Evolutionary conservation across 2,888 invertebrate species (phyloP).

Genomic region (Drosophila rellima): DNA sequence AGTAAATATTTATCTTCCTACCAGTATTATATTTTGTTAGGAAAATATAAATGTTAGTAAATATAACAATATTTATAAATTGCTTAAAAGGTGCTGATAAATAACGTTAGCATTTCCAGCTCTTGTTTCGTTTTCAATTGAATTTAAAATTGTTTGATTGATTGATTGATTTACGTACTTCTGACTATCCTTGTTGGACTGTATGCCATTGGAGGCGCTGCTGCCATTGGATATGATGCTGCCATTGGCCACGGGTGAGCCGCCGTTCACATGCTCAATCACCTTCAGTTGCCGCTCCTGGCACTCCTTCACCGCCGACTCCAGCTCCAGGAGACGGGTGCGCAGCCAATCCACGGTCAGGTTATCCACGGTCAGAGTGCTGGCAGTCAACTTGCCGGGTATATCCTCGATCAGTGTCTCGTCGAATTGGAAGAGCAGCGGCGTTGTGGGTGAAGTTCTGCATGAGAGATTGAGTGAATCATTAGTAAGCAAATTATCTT

Average conservation of each 20-base stretch:
- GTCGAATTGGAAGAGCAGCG: slow-evolving; percentile 94
- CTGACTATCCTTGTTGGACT: slow-evolving; percentile 84
- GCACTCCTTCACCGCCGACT: slow-evolving; percentile 91
- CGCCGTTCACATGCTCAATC: slow-evolving; percentile 86
- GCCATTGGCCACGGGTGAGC: slow-evolving; percentile 86
- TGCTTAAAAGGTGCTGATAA: too few relatives aligned
- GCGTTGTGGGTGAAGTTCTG: slow-evolving; percentile 93
- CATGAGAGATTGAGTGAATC: not conserved
- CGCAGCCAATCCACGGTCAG: slow-evolving; percentile 96
- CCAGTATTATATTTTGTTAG: too few relatives aligned
- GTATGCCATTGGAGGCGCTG: slow-evolving; percentile 86
- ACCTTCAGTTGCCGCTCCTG: slow-evolving; percentile 90
- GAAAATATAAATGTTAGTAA: too few relatives aligned
- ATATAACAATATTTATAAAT: too few relatives aligned
- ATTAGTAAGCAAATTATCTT: not conserved
- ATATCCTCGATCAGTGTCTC: slow-evolving; percentile 95
- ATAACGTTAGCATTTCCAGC: too few relatives aligned
- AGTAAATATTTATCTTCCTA: too few relatives aligned
- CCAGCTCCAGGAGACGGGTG: slow-evolving; percentile 92
- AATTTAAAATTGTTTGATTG: not conserved
- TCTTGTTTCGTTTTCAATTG: too few relatives aligned
- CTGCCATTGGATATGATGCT: slow-evolving; percentile 83
- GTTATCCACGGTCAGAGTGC: slow-evolving; percentile 96
- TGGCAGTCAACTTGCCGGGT: slow-evolving; percentile 94
- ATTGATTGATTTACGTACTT: slow-evolving; percentile 64